Evolutionary conservation across 2,888 invertebrate genomes (phyloP).

Genomic region (Catonia carolina): DNA sequence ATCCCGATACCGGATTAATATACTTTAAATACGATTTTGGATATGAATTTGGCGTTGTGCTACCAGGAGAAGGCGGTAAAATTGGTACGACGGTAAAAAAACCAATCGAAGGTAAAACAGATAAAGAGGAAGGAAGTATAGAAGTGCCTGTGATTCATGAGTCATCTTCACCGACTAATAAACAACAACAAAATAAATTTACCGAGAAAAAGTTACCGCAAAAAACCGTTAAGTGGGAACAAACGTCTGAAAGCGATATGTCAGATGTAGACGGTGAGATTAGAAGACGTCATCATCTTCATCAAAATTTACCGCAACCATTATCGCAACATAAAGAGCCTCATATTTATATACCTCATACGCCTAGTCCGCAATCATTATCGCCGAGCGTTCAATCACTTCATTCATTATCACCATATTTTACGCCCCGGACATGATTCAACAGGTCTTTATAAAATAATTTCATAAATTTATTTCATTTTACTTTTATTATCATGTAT

Average conservation of each 20-base stretch:
- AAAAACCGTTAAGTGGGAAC: conserved; percentile 54
- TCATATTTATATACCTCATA: conserved; percentile 36
- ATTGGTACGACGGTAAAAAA: conserved; percentile 24
- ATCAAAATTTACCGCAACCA: conserved; percentile 13
- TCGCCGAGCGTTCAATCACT: conserved; percentile 50
- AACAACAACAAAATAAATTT: conserved; percentile 25
- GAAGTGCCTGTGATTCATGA: conserved; percentile 63
- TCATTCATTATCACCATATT: conserved; percentile 48
- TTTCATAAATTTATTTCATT: neutral
- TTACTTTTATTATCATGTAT: neutral
- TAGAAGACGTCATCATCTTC: conserved; percentile 20
- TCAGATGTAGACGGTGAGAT: conserved; percentile 50
- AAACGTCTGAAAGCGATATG: conserved; percentile 56
- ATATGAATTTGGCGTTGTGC: conserved; percentile 67
- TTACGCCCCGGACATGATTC: conserved; percentile 31
- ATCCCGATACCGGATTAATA: conserved; percentile 66
- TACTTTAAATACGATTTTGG: conserved; percentile 79
- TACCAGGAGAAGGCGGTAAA: conserved; percentile 45
- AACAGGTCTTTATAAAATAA: conserved; percentile 29
- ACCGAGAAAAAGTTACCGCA: conserved; percentile 39
- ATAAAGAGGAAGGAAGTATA: conserved; percentile 53
- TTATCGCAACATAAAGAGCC: conserved; percentile 25
- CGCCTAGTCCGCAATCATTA: conserved; percentile 51
- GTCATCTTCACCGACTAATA: conserved; percentile 44
- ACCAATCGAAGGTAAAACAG: conserved; percentile 32